Conservation (phyloP, 2,113 vertebrate species). For the Mastomys natalensis region DNA sequence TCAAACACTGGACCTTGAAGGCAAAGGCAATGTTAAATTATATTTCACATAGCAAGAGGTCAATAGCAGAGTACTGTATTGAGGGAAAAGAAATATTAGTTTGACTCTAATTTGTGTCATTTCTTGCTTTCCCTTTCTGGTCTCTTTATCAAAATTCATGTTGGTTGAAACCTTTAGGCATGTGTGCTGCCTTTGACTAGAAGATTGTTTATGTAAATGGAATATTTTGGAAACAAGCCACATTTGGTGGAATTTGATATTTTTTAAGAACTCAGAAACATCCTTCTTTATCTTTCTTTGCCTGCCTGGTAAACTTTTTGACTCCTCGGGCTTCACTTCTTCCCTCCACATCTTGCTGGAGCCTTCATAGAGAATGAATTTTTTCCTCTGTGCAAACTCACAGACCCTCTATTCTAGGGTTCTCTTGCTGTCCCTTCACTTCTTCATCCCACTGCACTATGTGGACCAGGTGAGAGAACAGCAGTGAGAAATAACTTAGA, state of each 20-base stretch:
- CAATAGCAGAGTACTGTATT: conserved; percentile 31
- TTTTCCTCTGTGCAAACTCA: neutral
- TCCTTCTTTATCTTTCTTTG: neutral
- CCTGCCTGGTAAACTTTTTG: neutral
- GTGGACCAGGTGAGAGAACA: neutral
- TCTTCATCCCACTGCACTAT: neutral
- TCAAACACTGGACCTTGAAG: conserved; percentile 33
- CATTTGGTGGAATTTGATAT: neutral
- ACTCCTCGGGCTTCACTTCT: neutral
- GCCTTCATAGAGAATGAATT: neutral
- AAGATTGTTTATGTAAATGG: neutral
- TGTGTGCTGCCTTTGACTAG: neutral
- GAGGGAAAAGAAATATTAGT: neutral
- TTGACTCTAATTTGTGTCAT: conserved; percentile 33
- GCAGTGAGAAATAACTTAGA: conserved; percentile 19
- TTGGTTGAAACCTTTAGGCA: neutral
- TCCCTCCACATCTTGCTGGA: neutral
- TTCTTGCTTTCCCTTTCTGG: conserved; percentile 17
- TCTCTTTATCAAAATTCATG: conserved; percentile 38
- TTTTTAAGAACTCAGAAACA: neutral
- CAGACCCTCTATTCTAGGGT: neutral
- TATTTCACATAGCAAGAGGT: conserved; percentile 36
- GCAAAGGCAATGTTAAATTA: conserved; percentile 26
- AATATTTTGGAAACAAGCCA: conserved; percentile 21
- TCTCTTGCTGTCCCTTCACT: neutral